Base-by-base conservation (phyloP, 1,140 invertebrate species). In the Parapsyche elsis region DNA sequence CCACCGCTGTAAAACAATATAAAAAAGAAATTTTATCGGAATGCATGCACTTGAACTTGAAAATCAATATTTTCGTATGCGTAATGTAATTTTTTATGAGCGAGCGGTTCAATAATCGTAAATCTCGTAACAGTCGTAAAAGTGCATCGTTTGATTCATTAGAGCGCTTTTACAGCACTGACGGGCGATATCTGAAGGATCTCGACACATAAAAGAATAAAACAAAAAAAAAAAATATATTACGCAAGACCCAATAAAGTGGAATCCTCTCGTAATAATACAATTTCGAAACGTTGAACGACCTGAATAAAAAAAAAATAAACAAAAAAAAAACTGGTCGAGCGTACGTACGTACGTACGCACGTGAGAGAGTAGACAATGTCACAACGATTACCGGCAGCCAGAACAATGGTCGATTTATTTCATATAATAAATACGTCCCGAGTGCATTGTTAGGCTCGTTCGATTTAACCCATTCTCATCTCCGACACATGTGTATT, bases 141-240 rank as follows among this genome's bases (percentile, higher is more conserved):
- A 46, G n/a, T 5, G 9, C 75, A 64, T 77, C 57, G 14, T 59
- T 77, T 64, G 75, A 77, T 64, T 77, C 75, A 77, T 77, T 77
- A 77, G 75, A 44, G 9, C 10, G 12, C 10, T 64, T 77, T 77
- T 77, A 64, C 30, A 0, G 53, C 49, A 76, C 7, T 75, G 70
- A 71, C 21, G 26, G 49, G 12, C 49, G 30, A 53, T 53, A 53
- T 53, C 49, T 53, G 49, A 53, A 53, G 12, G 16, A 53, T 53
- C 12, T 12, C 49, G 16, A 16, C 16, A 14, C 16, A 53, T 53
- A 16, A 53, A 14, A 14, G 10, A 53, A 53, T 14, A 53, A 53
- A 53, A 53, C 10, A 53, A 53, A 12, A 53, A 53, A 14, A 5
- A 12, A 53, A 53, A 53, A 5, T 53, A 53, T 53, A 14, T 12